Percentiles rank a stretch among this genome's conserved stretches.
Conservation (phyloP, 2,888 invertebrate species). For the Priocnemis perturbator region DNA sequence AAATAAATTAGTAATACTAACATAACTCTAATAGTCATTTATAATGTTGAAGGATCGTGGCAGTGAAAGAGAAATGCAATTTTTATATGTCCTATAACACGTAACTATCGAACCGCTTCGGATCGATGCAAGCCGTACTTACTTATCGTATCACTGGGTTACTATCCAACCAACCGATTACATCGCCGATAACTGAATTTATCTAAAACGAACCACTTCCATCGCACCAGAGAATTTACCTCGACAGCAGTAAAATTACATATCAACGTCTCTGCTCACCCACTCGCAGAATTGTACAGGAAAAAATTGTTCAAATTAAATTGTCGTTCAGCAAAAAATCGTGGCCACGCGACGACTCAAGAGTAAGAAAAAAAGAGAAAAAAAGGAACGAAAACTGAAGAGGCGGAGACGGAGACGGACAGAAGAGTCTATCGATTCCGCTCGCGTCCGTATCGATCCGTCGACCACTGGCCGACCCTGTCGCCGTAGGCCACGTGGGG, state of each 20-base stretch:
- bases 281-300: too few relatives aligned
- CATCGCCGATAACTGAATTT: slow-evolving; percentile 1
- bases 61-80: too few relatives aligned
- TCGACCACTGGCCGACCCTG: background rate
- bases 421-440: slow-evolving; percentile 5
- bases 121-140: background rate
- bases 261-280: too few relatives aligned
- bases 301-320: too few relatives aligned
- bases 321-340: too few relatives aligned
- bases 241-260: too few relatives aligned
- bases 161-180: slow-evolving; percentile 10
- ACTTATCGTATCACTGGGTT: slow-evolving; percentile 13
- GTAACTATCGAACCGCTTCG: background rate
- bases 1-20: too few relatives aligned
- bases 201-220: background rate
- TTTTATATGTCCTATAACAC: too few relatives aligned
- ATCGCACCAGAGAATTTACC: too few relatives aligned
- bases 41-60: too few relatives aligned
- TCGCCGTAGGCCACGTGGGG: slow-evolving; percentile 8
- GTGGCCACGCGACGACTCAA: background rate
- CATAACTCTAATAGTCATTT: too few relatives aligned
- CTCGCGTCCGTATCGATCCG: background rate
- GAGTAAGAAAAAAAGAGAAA: background rate
- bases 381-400: background rate
- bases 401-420: too few relatives aligned